phyloP scores from a whole-genome alignment of 2,797 vertebrate genomes.

The Perodicticus potto region DNA sequence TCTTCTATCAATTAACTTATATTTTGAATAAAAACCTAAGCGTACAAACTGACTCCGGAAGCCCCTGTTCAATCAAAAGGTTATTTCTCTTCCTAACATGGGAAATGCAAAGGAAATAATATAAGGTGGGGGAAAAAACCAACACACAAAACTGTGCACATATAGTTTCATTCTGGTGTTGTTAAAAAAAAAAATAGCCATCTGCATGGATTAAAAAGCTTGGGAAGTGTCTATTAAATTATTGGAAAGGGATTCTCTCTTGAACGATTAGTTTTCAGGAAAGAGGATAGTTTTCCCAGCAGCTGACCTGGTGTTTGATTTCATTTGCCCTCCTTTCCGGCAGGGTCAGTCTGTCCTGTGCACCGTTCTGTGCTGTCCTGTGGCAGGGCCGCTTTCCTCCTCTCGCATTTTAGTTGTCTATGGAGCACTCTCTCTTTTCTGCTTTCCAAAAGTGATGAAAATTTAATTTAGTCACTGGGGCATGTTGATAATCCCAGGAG shows the following conservation, averaged over 20 bases:
- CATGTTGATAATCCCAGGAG: neutral
- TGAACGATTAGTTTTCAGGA: slow-evolving; percentile 12
- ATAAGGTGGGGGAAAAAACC: neutral
- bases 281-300: neutral
- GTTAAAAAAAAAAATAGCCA: neutral
- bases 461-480: neutral
- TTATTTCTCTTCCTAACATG: slow-evolving; percentile 29
- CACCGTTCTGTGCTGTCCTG: neutral
- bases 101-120: slow-evolving; percentile 24
- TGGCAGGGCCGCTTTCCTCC: neutral
- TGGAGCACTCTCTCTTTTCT: slow-evolving; percentile 4
- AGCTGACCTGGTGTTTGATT: neutral
- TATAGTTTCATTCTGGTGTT: neutral
- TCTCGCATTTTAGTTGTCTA: neutral
- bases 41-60: neutral
- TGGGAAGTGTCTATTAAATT: neutral
- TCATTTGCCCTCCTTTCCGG: neutral
- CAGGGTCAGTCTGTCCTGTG: neutral
- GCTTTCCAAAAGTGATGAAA: slow-evolving; percentile 25
- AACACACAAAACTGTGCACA: neutral
- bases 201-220: neutral
- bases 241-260: neutral
- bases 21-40: slow-evolving; percentile 30
- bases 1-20: neutral
- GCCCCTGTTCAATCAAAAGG: neutral